phyloP scores from a whole-genome alignment of 1,140 invertebrate genomes.

The Drosophila persimilis region DNA sequence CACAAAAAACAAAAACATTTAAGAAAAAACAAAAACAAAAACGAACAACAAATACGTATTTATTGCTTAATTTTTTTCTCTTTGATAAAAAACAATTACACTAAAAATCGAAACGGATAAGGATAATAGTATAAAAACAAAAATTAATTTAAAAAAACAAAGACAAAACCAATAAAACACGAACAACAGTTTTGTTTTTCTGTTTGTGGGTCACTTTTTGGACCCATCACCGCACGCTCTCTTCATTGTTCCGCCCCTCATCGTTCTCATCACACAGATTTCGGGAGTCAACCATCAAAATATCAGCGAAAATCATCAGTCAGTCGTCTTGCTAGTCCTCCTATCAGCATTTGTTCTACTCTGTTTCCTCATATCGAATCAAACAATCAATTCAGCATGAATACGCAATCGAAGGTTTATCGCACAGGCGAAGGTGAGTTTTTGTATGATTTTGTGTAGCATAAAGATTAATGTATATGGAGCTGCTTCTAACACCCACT shows the following conservation, averaged over 20 bases:
- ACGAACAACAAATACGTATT: slow-evolving; percentile 70
- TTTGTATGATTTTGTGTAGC: neutral
- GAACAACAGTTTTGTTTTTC: slow-evolving; percentile 21
- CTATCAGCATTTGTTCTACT: slow-evolving; percentile 64
- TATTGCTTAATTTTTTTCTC: slow-evolving; percentile 81
- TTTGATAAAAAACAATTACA: slow-evolving; percentile 72
- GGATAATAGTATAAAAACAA: slow-evolving; percentile 23
- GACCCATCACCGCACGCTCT: slow-evolving; percentile 26
- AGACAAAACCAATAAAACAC: slow-evolving; percentile 30
- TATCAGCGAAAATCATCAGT: slow-evolving; percentile 49
- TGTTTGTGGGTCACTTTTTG: slow-evolving; percentile 27
- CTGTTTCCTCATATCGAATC: slow-evolving; percentile 30
- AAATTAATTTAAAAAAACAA: neutral
- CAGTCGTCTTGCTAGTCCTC: slow-evolving; percentile 63
- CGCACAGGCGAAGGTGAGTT: slow-evolving; percentile 76
- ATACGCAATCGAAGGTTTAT: slow-evolving; percentile 81
- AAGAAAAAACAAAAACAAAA: slow-evolving; percentile 15
- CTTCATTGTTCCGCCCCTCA: slow-evolving; percentile 34
- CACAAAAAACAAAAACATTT: slow-evolving; percentile 57
- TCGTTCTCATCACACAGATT: slow-evolving; percentile 41
- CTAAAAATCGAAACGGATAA: slow-evolving; percentile 51
- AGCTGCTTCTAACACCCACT: neutral
- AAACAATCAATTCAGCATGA: slow-evolving; percentile 67
- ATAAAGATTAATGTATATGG: neutral
- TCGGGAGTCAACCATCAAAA: slow-evolving; percentile 13